phyloP scores from a whole-genome alignment of 1,140 invertebrate genomes.

The Liolophura sinensis region DNA sequence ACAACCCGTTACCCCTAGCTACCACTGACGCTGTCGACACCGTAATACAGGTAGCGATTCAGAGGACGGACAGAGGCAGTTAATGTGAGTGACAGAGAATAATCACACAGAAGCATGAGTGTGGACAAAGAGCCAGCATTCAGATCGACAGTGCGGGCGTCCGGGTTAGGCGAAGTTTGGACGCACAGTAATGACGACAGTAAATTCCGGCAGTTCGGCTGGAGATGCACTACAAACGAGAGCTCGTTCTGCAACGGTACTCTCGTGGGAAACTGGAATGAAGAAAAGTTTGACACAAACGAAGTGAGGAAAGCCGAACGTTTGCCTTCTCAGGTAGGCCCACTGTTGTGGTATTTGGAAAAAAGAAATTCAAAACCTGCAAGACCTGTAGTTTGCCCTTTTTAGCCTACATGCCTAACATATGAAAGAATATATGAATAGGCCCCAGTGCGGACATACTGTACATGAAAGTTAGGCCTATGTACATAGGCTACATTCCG shows the following conservation, averaged over 20 bases:
- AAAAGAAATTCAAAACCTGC: no score
- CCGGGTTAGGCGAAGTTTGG: slow-evolving; percentile 43
- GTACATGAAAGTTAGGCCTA: no score
- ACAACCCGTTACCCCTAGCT: slow-evolving; percentile 17
- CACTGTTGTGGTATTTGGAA: not conserved
- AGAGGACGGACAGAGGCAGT: not conserved
- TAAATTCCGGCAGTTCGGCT: slow-evolving; percentile 45
- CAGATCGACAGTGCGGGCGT: slow-evolving; percentile 36
- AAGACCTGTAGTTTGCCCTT: no score
- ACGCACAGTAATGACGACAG: slow-evolving; percentile 32
- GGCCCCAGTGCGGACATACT: no score
- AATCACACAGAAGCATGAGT: slow-evolving; percentile 3
- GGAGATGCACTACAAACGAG: slow-evolving; percentile 47
- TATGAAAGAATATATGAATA: no score
- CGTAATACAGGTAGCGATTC: not conserved
- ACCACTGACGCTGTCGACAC: slow-evolving; percentile 17
- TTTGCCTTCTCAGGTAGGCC: slow-evolving; percentile 43
- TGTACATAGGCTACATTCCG: no score
- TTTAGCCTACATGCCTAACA: no score
- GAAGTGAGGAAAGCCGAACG: slow-evolving; percentile 28
- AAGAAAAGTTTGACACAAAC: slow-evolving; percentile 40
- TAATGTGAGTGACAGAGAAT: not conserved
- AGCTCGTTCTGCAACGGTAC: slow-evolving; percentile 32
- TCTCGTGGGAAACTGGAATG: slow-evolving; percentile 48
- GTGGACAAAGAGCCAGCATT: slow-evolving; percentile 31